Base-by-base conservation (phyloP, 2,797 vertebrate species). In the Dallia pectoralis region DNA sequence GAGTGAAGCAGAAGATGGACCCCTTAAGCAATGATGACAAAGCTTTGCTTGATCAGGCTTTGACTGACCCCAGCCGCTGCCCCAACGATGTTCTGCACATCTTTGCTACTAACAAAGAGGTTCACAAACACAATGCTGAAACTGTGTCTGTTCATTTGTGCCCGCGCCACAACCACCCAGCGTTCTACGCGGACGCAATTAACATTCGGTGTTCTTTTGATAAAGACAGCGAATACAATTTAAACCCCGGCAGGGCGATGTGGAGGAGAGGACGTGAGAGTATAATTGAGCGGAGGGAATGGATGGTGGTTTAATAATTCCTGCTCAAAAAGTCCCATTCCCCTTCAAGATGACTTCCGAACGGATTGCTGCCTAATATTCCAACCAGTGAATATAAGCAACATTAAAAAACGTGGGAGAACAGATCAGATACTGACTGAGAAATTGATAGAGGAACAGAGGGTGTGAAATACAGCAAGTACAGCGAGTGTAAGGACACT, bases 401-500 rank as follows among this genome's bases (percentile, higher is more conserved):
- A 74, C 64, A 69, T 40, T 16, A 40, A 66, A n/a, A 11, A 67
- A 14, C 72, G 56, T 67, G 77, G 80, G 73, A 59, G 6, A 77
- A 69, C 29, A 16, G 53, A 71, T 63, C 25, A 25, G n/a, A 56
- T 56, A 22, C 53, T 25, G 53, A 56, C 30, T 40, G 64, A 72
- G 71, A 80, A 72, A 22, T 44, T 40, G 69, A 70, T n/a, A 7
- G 36, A 74, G 63, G 33, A 33, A 74, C 16, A 11, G 75, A 77
- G 74, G 59, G 69, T 78, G 77, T 82, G 76, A 53, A 44, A 72
- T 77, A 74, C 81, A 73, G 56, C 68, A 89, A 92, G 87, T 85
- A 90, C 85, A 82, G 87, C 84, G 85, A 82, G 87, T 84, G 86
- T 92, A 93, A 93, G 91, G 89, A 89, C 92, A 93, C 92, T 93